phyloP scores from a whole-genome alignment of 2,797 vertebrate species.

The Petrocephalus schoutedeni region DNA sequence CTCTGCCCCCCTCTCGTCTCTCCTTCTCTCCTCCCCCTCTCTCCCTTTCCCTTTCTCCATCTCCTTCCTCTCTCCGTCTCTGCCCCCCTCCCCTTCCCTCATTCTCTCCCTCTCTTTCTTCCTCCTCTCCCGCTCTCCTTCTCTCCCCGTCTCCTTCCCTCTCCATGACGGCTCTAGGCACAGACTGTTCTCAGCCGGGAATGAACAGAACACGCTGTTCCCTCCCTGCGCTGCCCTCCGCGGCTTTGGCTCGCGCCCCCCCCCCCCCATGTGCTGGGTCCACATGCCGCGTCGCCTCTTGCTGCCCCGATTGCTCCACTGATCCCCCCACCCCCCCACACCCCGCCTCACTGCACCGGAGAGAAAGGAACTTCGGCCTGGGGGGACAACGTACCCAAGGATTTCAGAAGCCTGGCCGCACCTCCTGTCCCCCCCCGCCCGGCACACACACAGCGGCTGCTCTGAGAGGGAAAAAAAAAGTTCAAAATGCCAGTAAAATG shows the following conservation, averaged over 20 bases:
- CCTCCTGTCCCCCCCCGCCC: background rate
- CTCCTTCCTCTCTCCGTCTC: background rate
- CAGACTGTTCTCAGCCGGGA: slow-evolving; percentile 49
- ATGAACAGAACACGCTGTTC: slow-evolving; percentile 46
- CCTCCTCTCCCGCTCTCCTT: background rate
- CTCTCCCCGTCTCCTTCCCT: background rate
- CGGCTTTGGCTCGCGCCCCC: background rate
- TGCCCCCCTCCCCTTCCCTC: background rate
- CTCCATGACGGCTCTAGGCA: slow-evolving; percentile 22
- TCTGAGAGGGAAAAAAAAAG: background rate
- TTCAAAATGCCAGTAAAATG: background rate
- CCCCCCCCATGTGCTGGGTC: background rate
- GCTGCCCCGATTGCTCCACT: background rate
- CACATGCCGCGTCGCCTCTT: background rate
- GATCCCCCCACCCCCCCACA: background rate
- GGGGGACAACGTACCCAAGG: background rate
- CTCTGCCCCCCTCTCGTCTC: background rate
- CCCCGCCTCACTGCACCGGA: background rate
- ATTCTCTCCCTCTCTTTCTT: background rate
- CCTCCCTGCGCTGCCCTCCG: slow-evolving; percentile 9
- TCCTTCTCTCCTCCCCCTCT: background rate
- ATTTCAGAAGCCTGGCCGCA: background rate
- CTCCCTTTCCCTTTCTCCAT: background rate
- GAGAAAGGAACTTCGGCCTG: background rate
- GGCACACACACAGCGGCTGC: background rate